Percentiles rank a stretch among this genome's conserved stretches.
phyloP scores from a whole-genome alignment of 1,140 invertebrate species.

The Trialeurodes vaporariorum region DNA sequence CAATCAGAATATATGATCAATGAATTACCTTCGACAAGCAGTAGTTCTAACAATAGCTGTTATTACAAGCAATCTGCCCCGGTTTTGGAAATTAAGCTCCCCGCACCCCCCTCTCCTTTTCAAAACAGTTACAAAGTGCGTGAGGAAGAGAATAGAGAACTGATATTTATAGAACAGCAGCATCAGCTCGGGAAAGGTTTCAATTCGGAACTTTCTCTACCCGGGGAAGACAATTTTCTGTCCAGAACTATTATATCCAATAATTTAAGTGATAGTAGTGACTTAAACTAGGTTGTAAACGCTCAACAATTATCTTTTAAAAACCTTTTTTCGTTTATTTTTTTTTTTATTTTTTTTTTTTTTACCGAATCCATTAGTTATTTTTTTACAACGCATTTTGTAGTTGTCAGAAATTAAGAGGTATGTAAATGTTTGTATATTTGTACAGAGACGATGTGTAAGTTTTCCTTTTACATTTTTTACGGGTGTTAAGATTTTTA shows the following conservation, averaged over 20 bases:
- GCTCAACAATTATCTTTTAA: too few species aligned
- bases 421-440: constrained; percentile 1
- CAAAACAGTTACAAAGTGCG: not conserved
- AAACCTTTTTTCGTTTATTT: too few species aligned
- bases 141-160: not conserved
- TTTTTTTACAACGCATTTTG: not conserved
- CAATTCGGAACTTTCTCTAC: not conserved
- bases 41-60: too few species aligned
- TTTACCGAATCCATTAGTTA: not conserved
- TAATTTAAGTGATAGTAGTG: not conserved
- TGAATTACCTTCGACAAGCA: not conserved
- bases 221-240: not conserved
- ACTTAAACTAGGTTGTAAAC: not conserved
- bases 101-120: not conserved
- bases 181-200: not conserved
- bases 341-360: not conserved
- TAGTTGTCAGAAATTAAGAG: not conserved
- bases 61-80: not conserved
- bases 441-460: not conserved
- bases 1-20: constrained; percentile 4
- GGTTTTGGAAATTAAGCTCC: not conserved
- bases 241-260: not conserved
- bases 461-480: not conserved
- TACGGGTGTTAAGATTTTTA: not conserved
- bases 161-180: not conserved